Conservation (phyloP, 2,888 invertebrate genomes). For the Calameuta pallipes region DNA sequence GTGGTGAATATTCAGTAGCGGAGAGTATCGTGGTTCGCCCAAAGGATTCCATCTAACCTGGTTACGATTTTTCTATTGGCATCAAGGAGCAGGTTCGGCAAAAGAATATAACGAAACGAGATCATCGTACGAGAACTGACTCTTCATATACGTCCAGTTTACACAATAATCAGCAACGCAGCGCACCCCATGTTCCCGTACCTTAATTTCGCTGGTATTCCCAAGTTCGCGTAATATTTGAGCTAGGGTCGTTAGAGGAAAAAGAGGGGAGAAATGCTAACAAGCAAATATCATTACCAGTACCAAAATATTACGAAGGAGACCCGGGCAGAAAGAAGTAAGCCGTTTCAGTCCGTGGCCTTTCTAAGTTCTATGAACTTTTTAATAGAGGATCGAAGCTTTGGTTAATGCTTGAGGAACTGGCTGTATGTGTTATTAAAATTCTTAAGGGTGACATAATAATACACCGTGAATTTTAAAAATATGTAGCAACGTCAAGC, state of each 20-base stretch:
- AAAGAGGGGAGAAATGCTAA: slow-evolving; percentile 26
- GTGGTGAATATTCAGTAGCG: neutral
- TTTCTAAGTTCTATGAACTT: slow-evolving; percentile 19
- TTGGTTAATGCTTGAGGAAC: neutral
- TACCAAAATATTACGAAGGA: slow-evolving; percentile 37
- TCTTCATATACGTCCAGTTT: slow-evolving; percentile 1
- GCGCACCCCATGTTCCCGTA: neutral
- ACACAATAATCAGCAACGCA: slow-evolving; percentile 11
- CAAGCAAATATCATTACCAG: slow-evolving; percentile 43
- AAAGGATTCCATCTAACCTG: neutral
- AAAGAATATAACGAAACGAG: neutral
- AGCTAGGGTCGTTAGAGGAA: slow-evolving; percentile 31
- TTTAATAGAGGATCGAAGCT: slow-evolving; percentile 33
- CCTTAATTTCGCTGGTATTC: slow-evolving; percentile 20
- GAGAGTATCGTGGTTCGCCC: neutral
- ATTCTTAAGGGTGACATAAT: neutral
- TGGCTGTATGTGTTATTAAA: neutral
- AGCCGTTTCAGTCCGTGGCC: slow-evolving; percentile 6
- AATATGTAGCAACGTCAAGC: neutral
- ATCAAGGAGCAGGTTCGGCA: neutral
- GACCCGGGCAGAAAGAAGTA: neutral
- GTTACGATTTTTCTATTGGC: neutral
- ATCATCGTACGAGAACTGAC: neutral
- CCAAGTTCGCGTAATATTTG: slow-evolving; percentile 35
- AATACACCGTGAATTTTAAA: neutral